Conservation (phyloP, 2,113 vertebrate species). For the Petrocephalus microphthalmus region DNA sequence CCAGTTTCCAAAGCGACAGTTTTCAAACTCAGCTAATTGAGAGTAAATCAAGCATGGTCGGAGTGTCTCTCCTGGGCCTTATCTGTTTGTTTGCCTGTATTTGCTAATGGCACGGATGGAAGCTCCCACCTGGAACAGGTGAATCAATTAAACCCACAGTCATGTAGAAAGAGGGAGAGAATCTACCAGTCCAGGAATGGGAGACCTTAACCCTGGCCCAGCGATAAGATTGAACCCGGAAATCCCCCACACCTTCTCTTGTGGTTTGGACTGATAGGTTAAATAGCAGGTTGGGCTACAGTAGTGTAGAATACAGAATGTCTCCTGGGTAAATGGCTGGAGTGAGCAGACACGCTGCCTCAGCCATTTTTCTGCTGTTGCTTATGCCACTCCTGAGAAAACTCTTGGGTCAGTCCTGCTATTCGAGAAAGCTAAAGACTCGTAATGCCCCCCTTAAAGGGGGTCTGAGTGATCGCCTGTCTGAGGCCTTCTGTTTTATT, state of each 20-base stretch:
- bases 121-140: slow-evolving; percentile 29
- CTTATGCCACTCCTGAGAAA: not conserved
- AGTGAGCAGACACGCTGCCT: not conserved
- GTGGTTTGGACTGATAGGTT: not conserved
- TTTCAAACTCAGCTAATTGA: slow-evolving; percentile 35
- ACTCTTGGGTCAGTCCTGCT: not conserved
- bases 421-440: not conserved
- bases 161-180: slow-evolving; percentile 1
- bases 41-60: slow-evolving; percentile 22
- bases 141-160: slow-evolving; percentile 25
- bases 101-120: slow-evolving; percentile 27
- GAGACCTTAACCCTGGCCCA: slow-evolving; percentile 6
- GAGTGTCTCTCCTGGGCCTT: slow-evolving; percentile 20
- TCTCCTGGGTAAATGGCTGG: slow-evolving; percentile 1
- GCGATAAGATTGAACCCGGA: slow-evolving; percentile 26
- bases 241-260: not conserved
- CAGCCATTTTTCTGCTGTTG: not conserved
- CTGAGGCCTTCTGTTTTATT: not conserved
- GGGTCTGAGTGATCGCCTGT: not conserved
- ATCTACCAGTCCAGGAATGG: not conserved
- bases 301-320: not conserved
- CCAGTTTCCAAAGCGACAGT: slow-evolving; percentile 17
- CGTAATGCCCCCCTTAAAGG: not conserved
- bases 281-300: slow-evolving; percentile 14
- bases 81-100: slow-evolving; percentile 28